Base-by-base conservation (phyloP, 1,140 invertebrate genomes). In the Saccostrea glomerata region DNA sequence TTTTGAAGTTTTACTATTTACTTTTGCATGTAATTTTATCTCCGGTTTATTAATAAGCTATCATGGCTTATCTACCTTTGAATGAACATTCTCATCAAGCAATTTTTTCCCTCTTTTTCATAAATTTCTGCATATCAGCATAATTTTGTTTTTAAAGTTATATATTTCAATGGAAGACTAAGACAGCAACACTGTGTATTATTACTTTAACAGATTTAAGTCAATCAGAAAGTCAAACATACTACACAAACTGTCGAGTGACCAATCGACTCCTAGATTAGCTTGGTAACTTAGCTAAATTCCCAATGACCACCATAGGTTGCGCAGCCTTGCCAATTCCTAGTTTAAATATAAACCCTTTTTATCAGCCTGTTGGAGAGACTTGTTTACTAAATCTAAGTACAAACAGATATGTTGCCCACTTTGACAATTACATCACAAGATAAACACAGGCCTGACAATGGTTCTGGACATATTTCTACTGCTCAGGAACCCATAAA, bases 381-480 rank as follows among this genome's bases (percentile, higher is more conserved):
- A 30, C 70, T 25, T 30, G 70, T 77, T 77, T 30, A 30, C 70
- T 77, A 77, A 77, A 77, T 77, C 70, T 77, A 15, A 36, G 70
- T 77, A 77, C 70, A 77, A 77, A 77, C 70, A 77, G 70, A 36
- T 36, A 63, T 36, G 70, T 77, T 77, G 23, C 25, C 25, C 70
- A 36, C 70, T 77, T 17, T 30, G 70, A 77, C 30, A 36, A 77
- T 77, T 77, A 77, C 70, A 77, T 77, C 70, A 77, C 70, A 77
- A 36, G 70, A 30, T 30, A 77, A 77, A 77, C 70, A 77, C 13
- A 12, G 70, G 70, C 15, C 70, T 77, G 70, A 25, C 25, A 25
- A 30, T 12, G 70, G 70, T 77, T 23, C 17, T 30, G 70, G 11
- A 77, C 23, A 77, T 77, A 15, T 36, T 77, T 77, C 70, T 30